A percentile compares a stretch with the other conserved stretches of the same genome.
Conservation (phyloP, 2,113 vertebrate genomes). For the Hemiprocne comata region DNA sequence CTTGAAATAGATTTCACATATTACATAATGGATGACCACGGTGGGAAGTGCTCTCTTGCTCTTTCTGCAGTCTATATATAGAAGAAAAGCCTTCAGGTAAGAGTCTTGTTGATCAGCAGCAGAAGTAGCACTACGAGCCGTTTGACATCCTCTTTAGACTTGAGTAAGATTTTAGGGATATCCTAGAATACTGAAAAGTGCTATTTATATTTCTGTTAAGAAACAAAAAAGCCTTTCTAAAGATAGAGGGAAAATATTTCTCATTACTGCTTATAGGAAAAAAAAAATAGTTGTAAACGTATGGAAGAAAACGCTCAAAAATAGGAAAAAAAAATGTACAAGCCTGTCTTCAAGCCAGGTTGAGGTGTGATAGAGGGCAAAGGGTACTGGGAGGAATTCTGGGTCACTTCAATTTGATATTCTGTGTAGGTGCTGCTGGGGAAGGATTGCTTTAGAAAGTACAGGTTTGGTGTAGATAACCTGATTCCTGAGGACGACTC, state of each 20-base stretch:
- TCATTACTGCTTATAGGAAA: background rate
- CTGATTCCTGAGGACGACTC: background rate
- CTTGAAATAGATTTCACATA: slow-evolving; percentile 70
- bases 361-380: background rate
- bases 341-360: background rate
- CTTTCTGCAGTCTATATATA: slow-evolving; percentile 67
- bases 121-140: background rate
- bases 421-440: accelerated
- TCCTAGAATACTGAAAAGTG: background rate
- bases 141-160: slow-evolving; percentile 23
- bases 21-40: slow-evolving; percentile 70
- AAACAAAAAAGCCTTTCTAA: background rate
- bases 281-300: background rate
- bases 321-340: background rate
- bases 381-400: background rate
- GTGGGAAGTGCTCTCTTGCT: slow-evolving; percentile 62
- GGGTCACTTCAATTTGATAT: background rate
- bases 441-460: background rate
- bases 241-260: background rate
- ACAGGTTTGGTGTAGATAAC: background rate
- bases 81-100: slow-evolving; percentile 60
- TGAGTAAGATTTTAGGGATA: background rate
- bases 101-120: slow-evolving; percentile 46
- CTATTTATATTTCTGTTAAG: slow-evolving; percentile 20
- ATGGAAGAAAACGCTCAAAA: background rate